phyloP scores from a whole-genome alignment of 2,888 invertebrate genomes.

The Dryobotodes eremita region DNA sequence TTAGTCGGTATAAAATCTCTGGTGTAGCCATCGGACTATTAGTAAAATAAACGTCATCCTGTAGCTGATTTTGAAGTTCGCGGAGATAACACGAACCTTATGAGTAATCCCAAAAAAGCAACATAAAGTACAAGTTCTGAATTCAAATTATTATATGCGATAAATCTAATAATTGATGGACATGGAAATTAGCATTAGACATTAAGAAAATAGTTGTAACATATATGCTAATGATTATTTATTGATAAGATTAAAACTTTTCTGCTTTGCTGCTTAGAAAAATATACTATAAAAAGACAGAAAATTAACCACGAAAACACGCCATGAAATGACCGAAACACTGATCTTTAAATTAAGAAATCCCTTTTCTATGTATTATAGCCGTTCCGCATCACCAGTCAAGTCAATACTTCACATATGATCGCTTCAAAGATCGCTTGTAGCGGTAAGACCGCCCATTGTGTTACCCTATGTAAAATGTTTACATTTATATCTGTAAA shows the following conservation, averaged over 20 bases:
- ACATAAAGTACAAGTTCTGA: neutral
- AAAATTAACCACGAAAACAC: neutral
- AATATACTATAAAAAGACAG: neutral
- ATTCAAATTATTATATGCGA: no score
- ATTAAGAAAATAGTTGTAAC: neutral
- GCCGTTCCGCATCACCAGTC: neutral
- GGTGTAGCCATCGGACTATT: neutral
- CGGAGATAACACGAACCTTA: neutral
- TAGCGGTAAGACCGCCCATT: no score
- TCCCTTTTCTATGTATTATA: neutral
- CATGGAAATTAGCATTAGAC: no score
- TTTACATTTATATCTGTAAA: no score
- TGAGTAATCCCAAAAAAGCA: neutral
- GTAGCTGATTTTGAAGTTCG: neutral
- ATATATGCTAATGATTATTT: neutral
- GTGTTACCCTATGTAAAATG: no score
- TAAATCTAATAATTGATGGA: no score
- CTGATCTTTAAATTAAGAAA: neutral
- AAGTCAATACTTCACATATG: constrained; percentile 34
- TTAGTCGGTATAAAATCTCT: neutral
- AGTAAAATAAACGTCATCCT: neutral
- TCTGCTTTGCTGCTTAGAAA: neutral
- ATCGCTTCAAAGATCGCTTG: no score
- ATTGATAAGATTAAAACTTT: neutral
- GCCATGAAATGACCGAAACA: neutral